Percentiles rank a stretch among this genome's conserved stretches.
These are phyloP conservation scores for Regulus satrapa DNA, from an alignment of 2,113 vertebrate genomes.

Conservation along the genomic window DNA sequence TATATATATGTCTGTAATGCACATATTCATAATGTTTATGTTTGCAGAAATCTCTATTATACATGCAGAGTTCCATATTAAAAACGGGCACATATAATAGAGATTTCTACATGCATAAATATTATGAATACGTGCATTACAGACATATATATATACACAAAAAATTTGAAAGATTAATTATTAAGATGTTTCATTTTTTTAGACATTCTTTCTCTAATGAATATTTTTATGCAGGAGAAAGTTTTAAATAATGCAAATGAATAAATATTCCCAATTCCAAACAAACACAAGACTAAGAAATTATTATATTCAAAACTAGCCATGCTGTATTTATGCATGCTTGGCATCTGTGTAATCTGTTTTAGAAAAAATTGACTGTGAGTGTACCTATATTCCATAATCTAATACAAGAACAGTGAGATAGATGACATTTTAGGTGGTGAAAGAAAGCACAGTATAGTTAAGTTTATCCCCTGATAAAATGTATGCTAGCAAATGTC, in stretches of 20 bases:
- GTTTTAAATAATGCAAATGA: background rate
- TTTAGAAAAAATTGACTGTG: background rate
- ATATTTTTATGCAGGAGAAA: background rate
- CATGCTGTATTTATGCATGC: background rate
- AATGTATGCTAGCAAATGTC: background rate
- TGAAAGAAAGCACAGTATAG: background rate
- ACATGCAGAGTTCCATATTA: background rate
- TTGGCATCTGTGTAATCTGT: background rate
- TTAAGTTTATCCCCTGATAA: background rate
- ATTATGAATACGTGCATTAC: background rate
- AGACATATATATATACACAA: background rate
- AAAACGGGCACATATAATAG: background rate
- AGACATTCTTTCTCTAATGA: background rate
- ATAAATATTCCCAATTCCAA: background rate
- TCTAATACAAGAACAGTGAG: background rate
- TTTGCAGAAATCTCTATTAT: background rate
- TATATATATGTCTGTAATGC: background rate
- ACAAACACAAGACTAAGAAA: background rate
- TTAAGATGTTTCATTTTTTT: background rate
- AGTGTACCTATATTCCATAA: background rate
- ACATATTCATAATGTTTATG: background rate
- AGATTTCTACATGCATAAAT: background rate
- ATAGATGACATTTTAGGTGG: background rate
- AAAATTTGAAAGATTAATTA: background rate
- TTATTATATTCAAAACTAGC: background rate